Conservation (phyloP, 2,113 vertebrate species). For the Pomatorhinus ruficollis region DNA sequence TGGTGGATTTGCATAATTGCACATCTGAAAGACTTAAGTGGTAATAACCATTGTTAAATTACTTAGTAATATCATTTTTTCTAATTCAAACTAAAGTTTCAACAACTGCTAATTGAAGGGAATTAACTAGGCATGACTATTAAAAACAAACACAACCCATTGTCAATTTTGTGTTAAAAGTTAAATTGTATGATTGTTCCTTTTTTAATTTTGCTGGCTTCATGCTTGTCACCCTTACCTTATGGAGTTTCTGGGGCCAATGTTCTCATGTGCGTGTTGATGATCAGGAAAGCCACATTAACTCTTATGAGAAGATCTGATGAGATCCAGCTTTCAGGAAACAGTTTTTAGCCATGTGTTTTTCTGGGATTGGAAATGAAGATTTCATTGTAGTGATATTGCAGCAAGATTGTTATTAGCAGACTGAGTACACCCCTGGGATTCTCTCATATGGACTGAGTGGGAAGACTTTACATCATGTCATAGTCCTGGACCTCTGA, state of each 20-base stretch:
- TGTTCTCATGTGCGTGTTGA: background rate
- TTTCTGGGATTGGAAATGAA: background rate
- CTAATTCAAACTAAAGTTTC: background rate
- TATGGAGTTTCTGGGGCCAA: background rate
- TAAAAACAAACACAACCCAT: background rate
- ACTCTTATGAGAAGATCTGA: background rate
- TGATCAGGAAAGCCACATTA: background rate
- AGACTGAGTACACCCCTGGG: background rate
- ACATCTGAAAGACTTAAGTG: background rate
- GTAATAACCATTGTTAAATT: constrained; percentile 21
- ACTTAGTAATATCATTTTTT: background rate
- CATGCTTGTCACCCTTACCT: background rate
- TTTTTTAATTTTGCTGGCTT: background rate
- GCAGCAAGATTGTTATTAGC: background rate
- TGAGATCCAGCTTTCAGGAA: background rate
- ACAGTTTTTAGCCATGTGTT: background rate
- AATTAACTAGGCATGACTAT: background rate
- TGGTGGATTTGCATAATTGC: background rate
- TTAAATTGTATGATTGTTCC: background rate
- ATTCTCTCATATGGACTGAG: background rate
- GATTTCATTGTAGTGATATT: background rate
- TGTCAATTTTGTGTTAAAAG: background rate
- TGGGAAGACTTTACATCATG: background rate
- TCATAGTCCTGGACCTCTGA: background rate
- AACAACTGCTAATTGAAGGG: background rate